Conservation (phyloP, 2,888 invertebrate genomes). For the Lysandra coridon region DNA sequence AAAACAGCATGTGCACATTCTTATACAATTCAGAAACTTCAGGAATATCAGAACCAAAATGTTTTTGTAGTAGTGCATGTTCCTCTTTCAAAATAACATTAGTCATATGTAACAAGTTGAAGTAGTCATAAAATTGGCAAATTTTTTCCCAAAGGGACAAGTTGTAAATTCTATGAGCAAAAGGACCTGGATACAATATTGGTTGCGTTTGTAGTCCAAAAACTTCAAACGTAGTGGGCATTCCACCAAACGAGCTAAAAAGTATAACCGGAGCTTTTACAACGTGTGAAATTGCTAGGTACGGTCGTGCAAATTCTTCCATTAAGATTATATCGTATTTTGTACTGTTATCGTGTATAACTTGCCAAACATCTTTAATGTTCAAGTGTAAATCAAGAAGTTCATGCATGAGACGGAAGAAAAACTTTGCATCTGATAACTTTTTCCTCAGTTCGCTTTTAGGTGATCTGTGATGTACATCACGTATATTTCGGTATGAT, state of each 20-base stretch:
- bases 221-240: neutral
- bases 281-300: conserved; percentile 4
- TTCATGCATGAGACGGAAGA: neutral
- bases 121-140: conserved; percentile 11
- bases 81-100: conserved; percentile 16
- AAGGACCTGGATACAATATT: conserved; percentile 13
- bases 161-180: conserved; percentile 7
- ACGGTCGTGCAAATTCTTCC: conserved; percentile 3
- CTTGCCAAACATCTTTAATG: neutral
- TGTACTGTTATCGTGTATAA: conserved; percentile 8
- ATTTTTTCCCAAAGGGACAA: conserved; percentile 23
- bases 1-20: conserved; percentile 28
- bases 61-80: neutral
- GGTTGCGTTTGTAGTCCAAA: conserved; percentile 23
- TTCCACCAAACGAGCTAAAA: conserved; percentile 27
- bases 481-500: conserved; percentile 42
- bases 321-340: conserved; percentile 24
- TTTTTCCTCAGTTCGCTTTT: neutral
- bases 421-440: neutral
- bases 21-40: conserved; percentile 15
- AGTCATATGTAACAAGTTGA: neutral
- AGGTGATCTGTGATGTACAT: neutral
- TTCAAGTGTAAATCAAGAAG: conserved; percentile 2
- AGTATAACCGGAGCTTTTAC: conserved; percentile 17
- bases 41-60: conserved; percentile 18